Base-by-base conservation (phyloP, 2,888 invertebrate genomes). In the Leptodirus hochenwartii region DNA sequence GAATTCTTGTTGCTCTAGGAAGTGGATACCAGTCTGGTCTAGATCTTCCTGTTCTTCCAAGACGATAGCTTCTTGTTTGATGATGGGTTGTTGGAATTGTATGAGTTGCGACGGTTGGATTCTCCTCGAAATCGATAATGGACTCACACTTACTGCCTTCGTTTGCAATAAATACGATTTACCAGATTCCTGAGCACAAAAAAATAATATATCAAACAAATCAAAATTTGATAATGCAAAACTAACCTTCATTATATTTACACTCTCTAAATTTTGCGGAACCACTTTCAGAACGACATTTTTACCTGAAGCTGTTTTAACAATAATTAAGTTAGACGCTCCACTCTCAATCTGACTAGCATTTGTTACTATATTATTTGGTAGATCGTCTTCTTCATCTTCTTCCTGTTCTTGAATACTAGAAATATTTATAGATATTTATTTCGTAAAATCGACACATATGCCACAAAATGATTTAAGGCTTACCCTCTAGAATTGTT, bases 221-320 rank as follows among this genome's bases (percentile, higher is more conserved):
- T 10, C 6, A 11, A 11, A 6, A 10, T 8, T 25, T 11, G n/a
- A 25, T 6, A 25, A 25, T n/a, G n/a, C n/a, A n/a, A n/a, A n/a
- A n/a, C n/a, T n/a, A n/a, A n/a, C n/a, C n/a, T n/a, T n/a, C n/a
- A n/a, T n/a, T 10, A 15, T 28, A 36, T 37, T 38, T 36, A 40
- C 38, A 27, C 39, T 35, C 17, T 39, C 34, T 4, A 31, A 35
- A 30, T 33, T 38, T 27, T 53, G 51, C 4, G 54, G 51, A 24
- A 56, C 45, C 16, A 56, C 54, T 43, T 56, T 53, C 16, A 56
- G 37, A 11, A 53, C 44, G 22, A 56, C 50, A 40, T 53, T 56
- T 41, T 54, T 54, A 3, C 54, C 54, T 16, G 53, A 50, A n/a
- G 50, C 47, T 2, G 52, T 56, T 41, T 54, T 54, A 6, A 56